phyloP scores from a whole-genome alignment of 2,797 vertebrate genomes.

The Pristis pectinata region DNA sequence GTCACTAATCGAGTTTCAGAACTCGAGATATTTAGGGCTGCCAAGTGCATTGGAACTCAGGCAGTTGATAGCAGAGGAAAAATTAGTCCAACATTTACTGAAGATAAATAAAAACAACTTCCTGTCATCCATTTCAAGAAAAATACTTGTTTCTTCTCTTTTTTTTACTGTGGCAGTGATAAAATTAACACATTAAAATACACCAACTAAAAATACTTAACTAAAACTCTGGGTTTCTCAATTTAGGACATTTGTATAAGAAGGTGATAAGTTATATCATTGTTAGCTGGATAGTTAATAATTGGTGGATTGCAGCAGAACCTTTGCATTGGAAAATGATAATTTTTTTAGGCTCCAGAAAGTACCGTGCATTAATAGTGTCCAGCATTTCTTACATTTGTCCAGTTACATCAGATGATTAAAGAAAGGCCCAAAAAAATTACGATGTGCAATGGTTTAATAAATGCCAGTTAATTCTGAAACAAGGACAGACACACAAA shows the following conservation, averaged over 20 bases:
- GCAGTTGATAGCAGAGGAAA: not conserved
- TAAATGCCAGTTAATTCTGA: not conserved
- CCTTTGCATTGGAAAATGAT: not conserved
- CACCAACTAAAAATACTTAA: not conserved
- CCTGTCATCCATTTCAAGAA: conserved; percentile 46
- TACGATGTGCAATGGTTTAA: not conserved
- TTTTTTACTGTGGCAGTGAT: conserved; percentile 38
- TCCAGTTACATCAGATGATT: not conserved
- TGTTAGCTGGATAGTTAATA: not conserved
- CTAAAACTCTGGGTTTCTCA: not conserved
- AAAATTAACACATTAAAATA: not conserved
- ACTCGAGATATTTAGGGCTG: not conserved
- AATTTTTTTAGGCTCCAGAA: not conserved
- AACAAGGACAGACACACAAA: conserved; percentile 54
- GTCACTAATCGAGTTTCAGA: not conserved
- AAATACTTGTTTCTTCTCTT: conserved; percentile 68
- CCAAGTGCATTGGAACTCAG: not conserved
- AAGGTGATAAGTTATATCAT: not conserved
- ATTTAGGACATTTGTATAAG: not conserved
- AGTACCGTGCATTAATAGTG: not conserved
- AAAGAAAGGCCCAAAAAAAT: not conserved
- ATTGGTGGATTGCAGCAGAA: conserved; percentile 14
- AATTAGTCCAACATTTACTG: not conserved
- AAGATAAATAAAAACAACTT: not conserved
- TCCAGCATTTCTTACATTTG: not conserved